phyloP scores from a whole-genome alignment of 2,888 invertebrate genomes.

The Cyclophora albipunctata region DNA sequence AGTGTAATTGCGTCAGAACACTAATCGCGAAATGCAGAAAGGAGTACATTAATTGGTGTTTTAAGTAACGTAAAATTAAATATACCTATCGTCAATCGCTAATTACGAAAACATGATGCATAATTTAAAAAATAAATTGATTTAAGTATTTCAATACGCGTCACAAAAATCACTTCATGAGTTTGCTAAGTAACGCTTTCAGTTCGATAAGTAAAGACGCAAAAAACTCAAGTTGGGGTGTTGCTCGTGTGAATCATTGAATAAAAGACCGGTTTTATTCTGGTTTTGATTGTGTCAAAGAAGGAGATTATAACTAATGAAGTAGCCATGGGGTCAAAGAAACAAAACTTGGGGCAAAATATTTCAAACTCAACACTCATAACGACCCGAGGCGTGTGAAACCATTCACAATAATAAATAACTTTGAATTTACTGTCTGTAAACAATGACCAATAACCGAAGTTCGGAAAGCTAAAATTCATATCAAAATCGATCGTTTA shows the following conservation, averaged over 20 bases:
- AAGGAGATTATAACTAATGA: conserved; percentile 39
- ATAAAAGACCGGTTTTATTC: conserved; percentile 47
- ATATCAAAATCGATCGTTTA: conserved; percentile 48
- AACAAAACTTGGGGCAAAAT: conserved; percentile 16
- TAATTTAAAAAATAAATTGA: background rate
- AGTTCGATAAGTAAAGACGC: conserved; percentile 5
- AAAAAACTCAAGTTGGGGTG: conserved; percentile 17
- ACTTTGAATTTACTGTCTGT: conserved; percentile 18
- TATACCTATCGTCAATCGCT: no score
- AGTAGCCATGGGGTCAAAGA: conserved; percentile 29
- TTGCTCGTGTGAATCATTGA: conserved; percentile 32
- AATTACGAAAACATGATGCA: no score
- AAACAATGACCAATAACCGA: conserved; percentile 30
- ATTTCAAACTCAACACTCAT: background rate
- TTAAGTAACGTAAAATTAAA: no score
- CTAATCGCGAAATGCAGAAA: no score
- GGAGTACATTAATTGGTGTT: no score
- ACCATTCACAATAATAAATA: conserved; percentile 18
- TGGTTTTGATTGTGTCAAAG: conserved; percentile 46
- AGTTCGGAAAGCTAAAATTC: conserved; percentile 36
- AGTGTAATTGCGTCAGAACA: no score
- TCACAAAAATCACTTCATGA: background rate
- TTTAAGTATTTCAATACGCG: background rate
- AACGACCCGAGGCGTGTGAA: conserved; percentile 20
- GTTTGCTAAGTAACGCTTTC: background rate